Conservation (phyloP, 2,113 vertebrate genomes). For the Hystrix brachyura region DNA sequence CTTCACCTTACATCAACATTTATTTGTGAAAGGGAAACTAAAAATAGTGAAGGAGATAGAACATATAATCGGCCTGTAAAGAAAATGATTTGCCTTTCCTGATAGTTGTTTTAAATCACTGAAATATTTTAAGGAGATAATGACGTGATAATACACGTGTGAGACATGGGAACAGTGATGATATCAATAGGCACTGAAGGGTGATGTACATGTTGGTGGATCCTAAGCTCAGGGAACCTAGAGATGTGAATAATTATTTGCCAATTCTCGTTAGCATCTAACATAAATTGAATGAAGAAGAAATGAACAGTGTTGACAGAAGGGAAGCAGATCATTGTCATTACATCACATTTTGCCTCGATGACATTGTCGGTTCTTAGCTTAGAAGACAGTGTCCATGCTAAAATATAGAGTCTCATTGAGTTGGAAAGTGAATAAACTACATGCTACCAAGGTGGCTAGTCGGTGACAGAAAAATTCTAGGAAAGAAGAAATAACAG, state of each 20-base stretch:
- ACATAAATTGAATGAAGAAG: not conserved
- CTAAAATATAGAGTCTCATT: not conserved
- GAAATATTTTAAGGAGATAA: not conserved
- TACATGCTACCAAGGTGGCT: not conserved
- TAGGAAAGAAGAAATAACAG: not conserved
- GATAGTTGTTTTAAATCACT: not conserved
- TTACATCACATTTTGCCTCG: not conserved
- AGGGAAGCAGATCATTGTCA: accelerated
- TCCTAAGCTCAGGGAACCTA: not conserved
- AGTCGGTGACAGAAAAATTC: not conserved
- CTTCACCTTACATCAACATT: conserved; percentile 55
- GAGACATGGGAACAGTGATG: not conserved
- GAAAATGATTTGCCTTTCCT: not conserved
- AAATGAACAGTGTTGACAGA: not conserved
- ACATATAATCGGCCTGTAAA: not conserved
- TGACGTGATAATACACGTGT: not conserved
- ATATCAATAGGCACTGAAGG: not conserved
- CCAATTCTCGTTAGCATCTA: not conserved
- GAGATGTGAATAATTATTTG: conserved; percentile 7
- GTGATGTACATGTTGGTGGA: not conserved
- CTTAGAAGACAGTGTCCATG: not conserved
- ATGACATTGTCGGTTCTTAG: not conserved
- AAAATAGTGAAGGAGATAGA: not conserved
- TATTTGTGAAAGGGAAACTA: conserved; percentile 13
- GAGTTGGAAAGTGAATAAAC: not conserved